phyloP scores from a whole-genome alignment of 1,140 invertebrate genomes.

The Camponotus pennsylvanicus region DNA sequence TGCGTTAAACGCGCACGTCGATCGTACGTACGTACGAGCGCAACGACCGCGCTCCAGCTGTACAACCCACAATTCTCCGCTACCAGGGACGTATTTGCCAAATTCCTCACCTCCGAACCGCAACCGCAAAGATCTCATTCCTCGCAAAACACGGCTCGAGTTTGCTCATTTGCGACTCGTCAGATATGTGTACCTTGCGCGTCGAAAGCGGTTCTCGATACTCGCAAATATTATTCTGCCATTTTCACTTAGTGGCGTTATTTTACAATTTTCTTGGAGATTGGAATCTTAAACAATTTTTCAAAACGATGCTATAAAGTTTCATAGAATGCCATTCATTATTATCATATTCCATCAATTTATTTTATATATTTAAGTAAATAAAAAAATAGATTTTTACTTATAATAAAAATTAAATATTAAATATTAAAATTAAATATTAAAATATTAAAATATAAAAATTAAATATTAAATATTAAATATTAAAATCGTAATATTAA shows the following conservation, averaged over 20 bases:
- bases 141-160: not conserved
- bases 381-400: too few species aligned
- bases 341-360: too few species aligned
- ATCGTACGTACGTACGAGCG: constrained; percentile 3
- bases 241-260: not conserved
- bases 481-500: too few species aligned
- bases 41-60: constrained; percentile 34
- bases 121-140: not conserved
- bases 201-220: not conserved
- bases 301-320: too few species aligned
- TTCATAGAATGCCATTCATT: too few species aligned
- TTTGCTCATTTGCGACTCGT: not conserved
- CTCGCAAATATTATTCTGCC: too few species aligned
- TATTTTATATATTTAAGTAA: too few species aligned
- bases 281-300: not conserved
- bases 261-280: not conserved
- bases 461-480: too few species aligned
- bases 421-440: too few species aligned
- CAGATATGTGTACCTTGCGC: not conserved
- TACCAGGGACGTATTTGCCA: constrained; percentile 48
- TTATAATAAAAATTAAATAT: too few species aligned
- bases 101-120: constrained; percentile 44
- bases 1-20: not conserved
- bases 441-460: too few species aligned
- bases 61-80: constrained; percentile 43